Base-by-base conservation (phyloP, 2,113 vertebrate species). In the Mellivora capensis region DNA sequence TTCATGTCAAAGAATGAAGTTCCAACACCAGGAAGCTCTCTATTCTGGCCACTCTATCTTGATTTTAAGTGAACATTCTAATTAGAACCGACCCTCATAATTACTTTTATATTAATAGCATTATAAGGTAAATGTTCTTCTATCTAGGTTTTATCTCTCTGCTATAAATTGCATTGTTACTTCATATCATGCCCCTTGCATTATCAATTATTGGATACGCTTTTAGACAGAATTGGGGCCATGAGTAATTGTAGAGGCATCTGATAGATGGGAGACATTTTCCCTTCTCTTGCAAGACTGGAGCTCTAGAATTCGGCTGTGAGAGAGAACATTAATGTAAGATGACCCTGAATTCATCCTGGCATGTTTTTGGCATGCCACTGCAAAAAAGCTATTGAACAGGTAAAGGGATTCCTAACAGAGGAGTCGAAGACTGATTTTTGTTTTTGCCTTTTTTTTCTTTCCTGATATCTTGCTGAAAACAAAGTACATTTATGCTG, bases 41-140 rank as follows among this genome's bases (percentile, higher is more conserved):
- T 90, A 93, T 83, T 44, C 87, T 90, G 92, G 37, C 71, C 97
- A 93, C 94, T 98, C 76, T 96, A 94, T 86, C 95, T 97, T 72
- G 92, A 92, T 93, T 98, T 89, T 94, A 97, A 98, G 91, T 95
- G 98, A 98, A 97, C 91, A 98, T 98, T 98, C 97, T 98, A 98
- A 98, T 98, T 98, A 97, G 98, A 98, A 98, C 96, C 96, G 98
- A 97, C 76, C 82, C 69, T 98, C 90, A 88, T 98, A 98, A 98
- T 98, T 98, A 98, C 88, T 96, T 98, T 98, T 97, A 97, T 98
- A 98, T 98, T 98, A 98, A 97, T 94, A 98, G 95, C 96, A 96
- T 98, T 98, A 96, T 93, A 98, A 98, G 97, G 97, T 91, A 98
- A 98, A 97, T 3, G 95, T 94, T 98, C 97, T 97, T 98, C 96